Evolutionary conservation across 2,888 invertebrate genomes (phyloP).

Genomic region (Agrochola circellaris): DNA sequence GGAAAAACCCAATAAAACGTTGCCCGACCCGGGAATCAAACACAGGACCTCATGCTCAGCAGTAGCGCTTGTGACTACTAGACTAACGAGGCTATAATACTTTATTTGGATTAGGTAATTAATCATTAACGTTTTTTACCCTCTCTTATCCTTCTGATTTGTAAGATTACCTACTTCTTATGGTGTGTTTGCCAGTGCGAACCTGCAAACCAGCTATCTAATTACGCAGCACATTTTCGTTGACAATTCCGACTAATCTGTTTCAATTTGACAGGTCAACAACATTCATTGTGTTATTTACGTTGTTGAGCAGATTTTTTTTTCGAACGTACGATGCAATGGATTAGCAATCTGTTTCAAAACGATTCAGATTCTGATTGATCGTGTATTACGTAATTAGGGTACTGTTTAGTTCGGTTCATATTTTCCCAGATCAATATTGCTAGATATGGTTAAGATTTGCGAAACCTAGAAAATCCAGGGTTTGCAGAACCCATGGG

Average conservation of each 20-base stretch:
- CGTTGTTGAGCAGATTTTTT: too few relatives aligned
- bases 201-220: not conserved
- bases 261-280: too few relatives aligned
- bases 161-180: not conserved
- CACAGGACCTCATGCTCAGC: not conserved
- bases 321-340: too few relatives aligned
- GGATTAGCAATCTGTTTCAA: too few relatives aligned
- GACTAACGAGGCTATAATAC: not conserved
- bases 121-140: not conserved
- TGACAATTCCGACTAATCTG: too few relatives aligned
- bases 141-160: not conserved
- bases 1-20: not conserved
- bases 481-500: not conserved
- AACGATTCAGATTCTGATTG: too few relatives aligned
- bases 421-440: not conserved
- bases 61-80: not conserved
- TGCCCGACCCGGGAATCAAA: not conserved
- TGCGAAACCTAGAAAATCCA: not conserved
- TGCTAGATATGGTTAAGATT: not conserved
- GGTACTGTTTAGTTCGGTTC: not conserved
- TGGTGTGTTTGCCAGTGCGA: not conserved
- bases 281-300: too few relatives aligned
- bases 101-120: not conserved
- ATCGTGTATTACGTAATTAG: too few relatives aligned
- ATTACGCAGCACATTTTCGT: too few relatives aligned